Evolutionary conservation across 2,888 invertebrate species (phyloP).

Genomic region (Uloborus plumipes): DNA sequence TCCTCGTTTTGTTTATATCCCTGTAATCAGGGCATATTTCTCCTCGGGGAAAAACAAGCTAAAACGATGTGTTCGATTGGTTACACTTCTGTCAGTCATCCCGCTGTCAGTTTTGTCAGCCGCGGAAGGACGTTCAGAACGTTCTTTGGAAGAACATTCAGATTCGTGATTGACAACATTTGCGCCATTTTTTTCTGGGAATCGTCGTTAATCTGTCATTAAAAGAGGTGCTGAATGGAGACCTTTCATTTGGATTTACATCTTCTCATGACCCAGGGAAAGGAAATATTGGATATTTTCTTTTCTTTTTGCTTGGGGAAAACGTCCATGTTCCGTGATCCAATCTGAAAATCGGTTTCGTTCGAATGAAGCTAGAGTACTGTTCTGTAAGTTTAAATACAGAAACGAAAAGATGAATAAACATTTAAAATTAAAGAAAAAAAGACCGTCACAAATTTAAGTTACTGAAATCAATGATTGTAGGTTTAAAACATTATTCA

Average conservation of each 20-base stretch:
- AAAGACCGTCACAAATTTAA: no score
- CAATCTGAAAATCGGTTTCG: no score
- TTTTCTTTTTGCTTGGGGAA: no score
- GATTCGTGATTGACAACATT: slow-evolving; percentile 47
- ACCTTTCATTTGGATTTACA: slow-evolving; percentile 17
- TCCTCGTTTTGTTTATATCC: slow-evolving; percentile 54
- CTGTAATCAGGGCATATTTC: slow-evolving; percentile 33
- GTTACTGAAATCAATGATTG: no score
- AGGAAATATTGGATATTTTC: background rate
- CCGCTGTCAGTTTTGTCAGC: slow-evolving; percentile 12
- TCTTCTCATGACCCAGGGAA: slow-evolving; percentile 44
- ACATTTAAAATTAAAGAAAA: no score
- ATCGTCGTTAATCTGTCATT: slow-evolving; percentile 58
- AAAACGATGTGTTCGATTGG: slow-evolving; percentile 25
- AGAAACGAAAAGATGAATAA: no score
- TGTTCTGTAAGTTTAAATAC: no score
- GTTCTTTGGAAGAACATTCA: slow-evolving; percentile 3
- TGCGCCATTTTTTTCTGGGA: slow-evolving; percentile 31
- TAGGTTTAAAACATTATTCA: no score
- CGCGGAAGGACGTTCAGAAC: slow-evolving; percentile 15
- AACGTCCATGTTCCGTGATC: no score
- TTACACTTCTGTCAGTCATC: slow-evolving; percentile 55
- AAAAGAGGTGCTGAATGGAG: slow-evolving; percentile 25
- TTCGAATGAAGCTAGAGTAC: no score
- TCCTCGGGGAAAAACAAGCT: slow-evolving; percentile 20